These are phyloP conservation scores for crab-eating macaque (Macaca fascicularis) DNA, from an alignment of 2,113 vertebrate genomes.

Conservation along the genomic window DNA sequence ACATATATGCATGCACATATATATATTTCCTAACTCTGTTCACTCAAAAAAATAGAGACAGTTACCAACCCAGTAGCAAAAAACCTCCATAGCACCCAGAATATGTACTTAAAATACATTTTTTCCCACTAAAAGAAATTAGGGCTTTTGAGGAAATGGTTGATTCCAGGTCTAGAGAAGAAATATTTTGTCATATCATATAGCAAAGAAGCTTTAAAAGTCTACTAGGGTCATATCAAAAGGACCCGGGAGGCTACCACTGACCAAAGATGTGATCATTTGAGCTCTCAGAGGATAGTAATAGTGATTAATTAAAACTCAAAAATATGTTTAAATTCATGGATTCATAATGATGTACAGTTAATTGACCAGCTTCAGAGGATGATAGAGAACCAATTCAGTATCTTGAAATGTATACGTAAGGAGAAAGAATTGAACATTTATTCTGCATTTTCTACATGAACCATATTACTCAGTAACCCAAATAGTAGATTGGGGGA, in stretches of 20 bases:
- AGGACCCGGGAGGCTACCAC: neutral
- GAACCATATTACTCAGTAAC: neutral
- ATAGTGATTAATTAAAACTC: conserved; percentile 13
- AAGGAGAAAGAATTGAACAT: neutral
- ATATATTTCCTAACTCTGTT: neutral
- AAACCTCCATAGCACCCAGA: neutral
- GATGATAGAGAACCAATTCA: neutral
- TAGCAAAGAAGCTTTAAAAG: neutral
- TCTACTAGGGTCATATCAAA: neutral
- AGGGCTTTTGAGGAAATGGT: conserved; percentile 29
- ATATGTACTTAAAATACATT: neutral
- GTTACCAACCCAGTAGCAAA: neutral
- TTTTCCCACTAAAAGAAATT: neutral
- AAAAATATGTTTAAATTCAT: conserved; percentile 34
- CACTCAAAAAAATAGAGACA: neutral
- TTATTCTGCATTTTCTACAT: neutral
- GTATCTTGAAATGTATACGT: neutral
- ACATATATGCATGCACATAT: neutral
- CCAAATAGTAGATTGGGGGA: neutral
- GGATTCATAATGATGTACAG: neutral
- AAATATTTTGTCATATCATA: neutral
- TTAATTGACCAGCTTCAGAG: neutral
- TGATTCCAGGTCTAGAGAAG: neutral
- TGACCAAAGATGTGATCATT: neutral
- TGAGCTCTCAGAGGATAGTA: conserved; percentile 19